Evolutionary conservation across 2,113 vertebrate genomes (phyloP), one percentile per base, ranked within the genome.

Genomic region (Dicentrarchus labrax): DNA sequence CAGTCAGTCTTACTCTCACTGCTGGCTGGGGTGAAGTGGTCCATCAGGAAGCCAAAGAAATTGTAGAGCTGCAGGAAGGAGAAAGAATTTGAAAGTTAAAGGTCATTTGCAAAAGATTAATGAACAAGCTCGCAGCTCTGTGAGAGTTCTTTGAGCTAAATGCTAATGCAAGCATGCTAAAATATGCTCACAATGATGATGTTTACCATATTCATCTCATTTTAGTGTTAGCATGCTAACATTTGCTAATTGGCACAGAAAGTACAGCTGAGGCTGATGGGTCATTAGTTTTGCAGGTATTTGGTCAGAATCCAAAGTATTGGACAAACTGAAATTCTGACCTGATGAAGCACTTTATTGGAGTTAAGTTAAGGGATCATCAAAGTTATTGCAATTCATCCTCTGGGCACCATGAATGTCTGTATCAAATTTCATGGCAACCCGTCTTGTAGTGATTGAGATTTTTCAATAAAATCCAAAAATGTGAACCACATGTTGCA

Each of bases 41-140:
- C 97, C 95, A 98, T 95, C 19, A 99, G 94, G 90, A 96, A 98
- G 76, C 94, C 96, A 92, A 99, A 99, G 83, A 98, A 99, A 72
- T 96, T 95, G 65, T 97, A 96, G 83, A 99, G 97, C 98, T 99
- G 95, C 48, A 72, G 9, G 39, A 72, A 53, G 36, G 4, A 4
- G 50, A 54, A 48, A 68, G 3, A 67, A 51, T 38, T 53, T 22
- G 0, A 11, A 15, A 36, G 38, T 56, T 3, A 38, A 7, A 15
- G n/a, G 5, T 19, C 19, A 50, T 38, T 57, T 47, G 11, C 21
- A 9, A 59, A 59, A 30, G 2, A 60, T 19, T 5, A 38, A 61
- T 61, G 12, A 30, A 57, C 8, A 19, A 21, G 12, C 15, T 12
- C 45, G 11, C 6, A 43, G 50, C 38, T 54, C 30, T 54, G 36